Conservation (phyloP, 2,113 vertebrate species). For the Crocuta crocuta region DNA sequence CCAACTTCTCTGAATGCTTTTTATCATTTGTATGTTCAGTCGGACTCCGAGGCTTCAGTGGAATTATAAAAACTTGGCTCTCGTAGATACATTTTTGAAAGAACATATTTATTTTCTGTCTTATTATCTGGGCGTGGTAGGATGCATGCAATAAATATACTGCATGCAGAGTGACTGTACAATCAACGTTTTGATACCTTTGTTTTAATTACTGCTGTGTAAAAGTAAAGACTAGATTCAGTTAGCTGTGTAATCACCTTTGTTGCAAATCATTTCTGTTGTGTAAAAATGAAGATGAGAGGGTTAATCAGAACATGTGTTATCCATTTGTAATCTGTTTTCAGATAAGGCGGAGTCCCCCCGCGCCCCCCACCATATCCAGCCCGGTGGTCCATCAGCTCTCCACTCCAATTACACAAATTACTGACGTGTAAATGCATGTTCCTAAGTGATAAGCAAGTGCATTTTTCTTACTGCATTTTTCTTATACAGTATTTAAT, state of each 20-base stretch:
- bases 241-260: not conserved
- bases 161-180: not conserved
- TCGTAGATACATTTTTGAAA: conserved; percentile 38
- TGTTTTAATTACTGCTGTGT: not conserved
- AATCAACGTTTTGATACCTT: not conserved
- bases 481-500: not conserved
- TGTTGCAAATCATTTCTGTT: conserved; percentile 2
- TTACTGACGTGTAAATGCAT: not conserved
- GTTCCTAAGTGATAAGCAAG: not conserved
- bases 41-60: not conserved
- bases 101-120: not conserved
- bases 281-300: not conserved
- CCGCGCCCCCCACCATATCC: not conserved
- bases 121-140: not conserved
- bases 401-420: not conserved
- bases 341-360: not conserved
- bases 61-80: not conserved
- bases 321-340: conserved; percentile 1
- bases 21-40: not conserved
- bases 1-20: not conserved
- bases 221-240: not conserved
- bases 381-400: not conserved
- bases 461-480: not conserved
- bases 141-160: not conserved
- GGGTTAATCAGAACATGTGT: not conserved